Evolutionary conservation across 2,113 vertebrate species (phyloP), one percentile per base, ranked within the genome.

Genomic region (Podarcis raffonei): DNA sequence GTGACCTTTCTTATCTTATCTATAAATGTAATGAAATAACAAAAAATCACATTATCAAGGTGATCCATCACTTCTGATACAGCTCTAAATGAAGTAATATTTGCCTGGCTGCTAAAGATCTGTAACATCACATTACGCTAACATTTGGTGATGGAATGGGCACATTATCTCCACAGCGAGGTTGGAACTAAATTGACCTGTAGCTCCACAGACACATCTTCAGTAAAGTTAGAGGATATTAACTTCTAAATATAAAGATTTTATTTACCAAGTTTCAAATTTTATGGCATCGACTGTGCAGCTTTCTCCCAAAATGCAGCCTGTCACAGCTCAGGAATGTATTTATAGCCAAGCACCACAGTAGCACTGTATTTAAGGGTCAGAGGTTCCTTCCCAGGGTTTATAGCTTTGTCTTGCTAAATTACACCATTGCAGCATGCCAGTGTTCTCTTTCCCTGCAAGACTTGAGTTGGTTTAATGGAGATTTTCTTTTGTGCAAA

Each of bases 361-460:
- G 22, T 48, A 76, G 30, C 13, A 32, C 79, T 66, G 71, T 74
- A 18, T 88, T 83, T 62, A 82, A 39, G 69, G 79, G 79, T 69
- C 68, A 87, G 66, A 88, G 25, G 57, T 71, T 30, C 16, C 18
- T 32, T 74, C 11, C 35, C 42, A 76, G 27, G 69, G 37, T 75
- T 83, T 88, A 88, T 83, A 66, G n/a, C 27, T 65, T 83, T 83
- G 87, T 83, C 80, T 88, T 88, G 69, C 57, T 72, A 83, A 83
- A 66, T 88, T 66, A 76, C 80, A 88, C 5, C 27, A 76, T 88
- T 32, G 35, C 18, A 87, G 48, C 9, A 11, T 11, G 25, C 39
- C 27, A 53, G 37, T 16, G 48, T 59, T 87, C 27, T 30, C 69
- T 71, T 62, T 87, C 15, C 25, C 35, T 62, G 11, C 42, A 74